Base-by-base conservation (phyloP, 2,888 invertebrate genomes). In the Habroteleia sp. region DNA sequence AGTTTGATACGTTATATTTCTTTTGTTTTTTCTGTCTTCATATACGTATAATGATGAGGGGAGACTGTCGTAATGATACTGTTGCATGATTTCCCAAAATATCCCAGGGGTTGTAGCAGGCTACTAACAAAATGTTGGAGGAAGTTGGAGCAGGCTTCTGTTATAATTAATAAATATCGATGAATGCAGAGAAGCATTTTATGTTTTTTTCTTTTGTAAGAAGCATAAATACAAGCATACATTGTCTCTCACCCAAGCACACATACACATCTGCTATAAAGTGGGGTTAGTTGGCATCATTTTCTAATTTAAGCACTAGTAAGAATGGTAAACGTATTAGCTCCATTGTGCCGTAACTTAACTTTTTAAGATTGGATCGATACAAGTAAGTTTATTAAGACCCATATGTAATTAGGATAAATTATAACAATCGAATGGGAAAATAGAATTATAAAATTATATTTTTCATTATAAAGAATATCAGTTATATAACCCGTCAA, bases 51-150 rank as follows among this genome's bases (percentile, higher is more conserved):
- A 50, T 58, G 33, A 31, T 33, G 39, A 54, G 56, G 56, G 71
- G 54, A 71, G 50, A 48, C 46, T 17, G 29, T n/a, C n/a, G n/a
- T n/a, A 54, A 71, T 60, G 46, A 42, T 39, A 54, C 31, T 62
- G 54, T 71, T 56, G 71, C 62, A 63, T 71, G 63, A 62, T 46
- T 71, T 62, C 46, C 16, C 20, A 71, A 71, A 68, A 58, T 46
- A 39, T 56, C 37, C 10, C 37, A 17, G 8, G 31, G 44, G 29
- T n/a, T n/a, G n/a, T n/a, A n/a, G n/a, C n/a, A n/a, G n/a, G n/a
- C n/a, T n/a, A n/a, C n/a, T 35, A 23, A 20, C 20, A 20, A 2
- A 20, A 3, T 2, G 20, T 4, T 20, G 20, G 20, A 29, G 33
- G n/a, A 27, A n/a, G n/a, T n/a, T 14, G 20, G 39, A 13, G 20